Evolutionary conservation across 2,888 invertebrate species (phyloP).

Genomic region (Chrysolina americana): DNA sequence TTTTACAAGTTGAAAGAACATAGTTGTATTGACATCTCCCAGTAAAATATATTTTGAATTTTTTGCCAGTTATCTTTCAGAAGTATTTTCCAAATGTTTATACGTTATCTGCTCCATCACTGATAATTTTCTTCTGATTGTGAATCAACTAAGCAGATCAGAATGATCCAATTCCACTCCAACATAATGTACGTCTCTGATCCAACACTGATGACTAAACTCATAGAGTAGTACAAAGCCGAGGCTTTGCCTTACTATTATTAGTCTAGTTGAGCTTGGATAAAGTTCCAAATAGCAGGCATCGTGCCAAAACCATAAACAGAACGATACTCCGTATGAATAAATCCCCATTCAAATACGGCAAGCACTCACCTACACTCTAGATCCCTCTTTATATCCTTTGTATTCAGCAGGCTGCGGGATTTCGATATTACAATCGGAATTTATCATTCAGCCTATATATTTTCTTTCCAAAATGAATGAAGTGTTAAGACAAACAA

Average conservation of each 20-base stretch:
- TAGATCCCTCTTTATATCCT: constrained; percentile 16
- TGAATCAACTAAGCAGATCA: too few species aligned
- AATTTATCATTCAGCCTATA: not conserved
- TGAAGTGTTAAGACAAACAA: too few species aligned
- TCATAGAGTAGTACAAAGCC: constrained; percentile 3
- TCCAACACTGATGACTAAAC: constrained; percentile 17
- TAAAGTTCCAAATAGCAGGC: constrained; percentile 25
- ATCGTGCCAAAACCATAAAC: constrained; percentile 32
- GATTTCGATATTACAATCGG: not conserved
- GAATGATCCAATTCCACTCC: not conserved
- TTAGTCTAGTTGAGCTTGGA: constrained; percentile 30
- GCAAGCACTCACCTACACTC: constrained; percentile 8
- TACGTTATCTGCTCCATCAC: too few species aligned
- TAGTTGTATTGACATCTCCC: too few species aligned
- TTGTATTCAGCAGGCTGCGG: not conserved
- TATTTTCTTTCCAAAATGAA: too few species aligned
- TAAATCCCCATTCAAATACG: constrained; percentile 14
- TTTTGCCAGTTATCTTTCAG: too few species aligned
- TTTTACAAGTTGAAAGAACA: too few species aligned
- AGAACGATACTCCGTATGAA: constrained; percentile 8
- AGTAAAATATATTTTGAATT: too few species aligned
- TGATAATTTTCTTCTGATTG: too few species aligned
- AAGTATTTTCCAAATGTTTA: too few species aligned
- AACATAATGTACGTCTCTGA: not conserved
- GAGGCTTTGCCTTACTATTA: constrained; percentile 19